Evolutionary conservation across 2,797 vertebrate genomes (phyloP).

Genomic region (Smutsia temminckii): DNA sequence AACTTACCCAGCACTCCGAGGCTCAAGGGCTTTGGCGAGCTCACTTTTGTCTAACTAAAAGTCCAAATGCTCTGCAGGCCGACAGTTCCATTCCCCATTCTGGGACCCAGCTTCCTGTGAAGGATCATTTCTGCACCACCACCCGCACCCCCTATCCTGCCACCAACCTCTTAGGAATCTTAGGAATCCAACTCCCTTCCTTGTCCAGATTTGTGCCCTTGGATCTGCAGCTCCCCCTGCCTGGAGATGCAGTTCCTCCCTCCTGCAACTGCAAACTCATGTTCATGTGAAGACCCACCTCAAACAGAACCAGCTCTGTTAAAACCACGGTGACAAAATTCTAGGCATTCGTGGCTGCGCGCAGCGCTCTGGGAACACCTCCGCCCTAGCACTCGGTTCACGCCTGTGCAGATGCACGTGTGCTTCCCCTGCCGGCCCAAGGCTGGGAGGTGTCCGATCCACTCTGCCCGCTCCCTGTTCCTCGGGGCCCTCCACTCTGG

Average conservation of each 20-base stretch:
- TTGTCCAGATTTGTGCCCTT: not conserved
- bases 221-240: not conserved
- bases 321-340: not conserved
- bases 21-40: not conserved
- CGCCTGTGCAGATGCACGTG: not conserved
- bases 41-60: not conserved
- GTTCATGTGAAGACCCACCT: not conserved
- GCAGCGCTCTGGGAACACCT: not conserved
- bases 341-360: accelerated
- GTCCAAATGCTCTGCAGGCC: not conserved
- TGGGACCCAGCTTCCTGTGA: not conserved
- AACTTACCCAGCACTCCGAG: not conserved
- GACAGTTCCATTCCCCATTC: not conserved
- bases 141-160: not conserved
- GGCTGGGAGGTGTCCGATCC: not conserved
- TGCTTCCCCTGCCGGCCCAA: not conserved
- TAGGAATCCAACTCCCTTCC: not conserved
- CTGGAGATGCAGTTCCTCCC: not conserved
- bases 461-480: not conserved
- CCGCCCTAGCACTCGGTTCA: not conserved
- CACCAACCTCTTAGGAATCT: not conserved
- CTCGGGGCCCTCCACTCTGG: not conserved
- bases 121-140: not conserved
- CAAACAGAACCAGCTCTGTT: not conserved
- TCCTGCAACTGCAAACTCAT: not conserved